Conservation (phyloP, 2,888 invertebrate genomes). For the Meteorus colon region DNA sequence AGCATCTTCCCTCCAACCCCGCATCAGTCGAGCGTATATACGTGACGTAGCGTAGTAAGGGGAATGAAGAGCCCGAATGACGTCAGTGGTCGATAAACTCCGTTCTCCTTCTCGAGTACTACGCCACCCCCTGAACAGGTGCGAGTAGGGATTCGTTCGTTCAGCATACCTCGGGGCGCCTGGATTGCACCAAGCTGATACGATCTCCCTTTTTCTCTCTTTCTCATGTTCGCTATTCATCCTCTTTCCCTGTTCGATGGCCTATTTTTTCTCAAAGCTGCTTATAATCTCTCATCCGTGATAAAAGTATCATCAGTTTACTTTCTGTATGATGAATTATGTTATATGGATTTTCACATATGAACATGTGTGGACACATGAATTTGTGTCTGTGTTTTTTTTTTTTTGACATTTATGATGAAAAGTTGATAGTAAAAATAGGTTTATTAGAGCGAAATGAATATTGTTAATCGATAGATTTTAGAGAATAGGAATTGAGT, state of each 20-base stretch:
- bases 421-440: too few species aligned
- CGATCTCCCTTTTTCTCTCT: slow-evolving; percentile 4
- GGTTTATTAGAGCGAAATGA: too few species aligned
- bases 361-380: not conserved
- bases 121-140: slow-evolving; percentile 57
- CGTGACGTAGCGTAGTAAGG: slow-evolving; percentile 68
- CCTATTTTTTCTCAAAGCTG: slow-evolving; percentile 26
- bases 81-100: slow-evolving; percentile 71
- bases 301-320: slow-evolving; percentile 23
- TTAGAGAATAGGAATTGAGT: too few species aligned
- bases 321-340: not conserved
- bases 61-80: slow-evolving; percentile 57
- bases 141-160: slow-evolving; percentile 34
- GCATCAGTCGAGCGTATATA: slow-evolving; percentile 54
- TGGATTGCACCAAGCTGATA: slow-evolving; percentile 16
- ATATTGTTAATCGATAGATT: too few species aligned
- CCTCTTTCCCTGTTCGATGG: not conserved
- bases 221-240: slow-evolving; percentile 2
- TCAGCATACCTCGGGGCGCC: slow-evolving; percentile 30
- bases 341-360: not conserved
- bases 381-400: too few species aligned
- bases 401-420: too few species aligned
- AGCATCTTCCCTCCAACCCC: slow-evolving; percentile 58
- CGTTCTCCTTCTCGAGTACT: slow-evolving; percentile 64
- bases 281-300: slow-evolving; percentile 30